Conservation (phyloP, 2,888 invertebrate species). For the Monoplex corrugatus region DNA sequence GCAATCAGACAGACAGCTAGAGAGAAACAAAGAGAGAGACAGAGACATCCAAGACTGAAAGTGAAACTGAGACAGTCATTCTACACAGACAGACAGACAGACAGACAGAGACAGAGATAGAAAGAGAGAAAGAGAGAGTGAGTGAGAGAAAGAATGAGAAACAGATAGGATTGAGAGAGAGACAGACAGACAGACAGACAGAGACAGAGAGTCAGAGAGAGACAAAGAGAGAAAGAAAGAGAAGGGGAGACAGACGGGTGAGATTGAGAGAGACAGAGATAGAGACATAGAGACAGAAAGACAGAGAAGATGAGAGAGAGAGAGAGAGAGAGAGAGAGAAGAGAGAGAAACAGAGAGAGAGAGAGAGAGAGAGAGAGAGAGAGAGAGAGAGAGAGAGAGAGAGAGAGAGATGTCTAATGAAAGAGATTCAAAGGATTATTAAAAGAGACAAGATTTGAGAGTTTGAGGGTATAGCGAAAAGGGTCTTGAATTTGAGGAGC, state of each 20-base stretch:
- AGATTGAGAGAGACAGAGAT: neutral
- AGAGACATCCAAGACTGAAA: neutral
- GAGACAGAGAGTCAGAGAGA: neutral
- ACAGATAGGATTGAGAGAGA: neutral
- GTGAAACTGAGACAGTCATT: neutral
- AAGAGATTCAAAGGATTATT: neutral
- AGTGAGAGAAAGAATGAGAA: too few species aligned
- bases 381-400: conserved; percentile 22
- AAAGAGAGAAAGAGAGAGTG: neutral
- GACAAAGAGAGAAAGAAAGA: neutral
- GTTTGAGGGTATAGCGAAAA: too few species aligned
- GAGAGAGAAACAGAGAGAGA: neutral
- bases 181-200: neutral
- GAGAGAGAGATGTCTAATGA: too few species aligned
- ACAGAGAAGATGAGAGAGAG: neutral
- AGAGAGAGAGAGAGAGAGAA: neutral
- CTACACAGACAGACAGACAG: too few species aligned
- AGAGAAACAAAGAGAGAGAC: neutral
- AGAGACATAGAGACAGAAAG: neutral
- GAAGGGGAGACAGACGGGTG: neutral
- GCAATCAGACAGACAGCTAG: neutral
- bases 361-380: conserved; percentile 3
- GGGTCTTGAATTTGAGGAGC: too few species aligned
- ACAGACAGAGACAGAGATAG: neutral
- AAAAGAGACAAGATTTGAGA: neutral